phyloP scores from a whole-genome alignment of 2,888 invertebrate genomes.

The Lepas anatifera region DNA sequence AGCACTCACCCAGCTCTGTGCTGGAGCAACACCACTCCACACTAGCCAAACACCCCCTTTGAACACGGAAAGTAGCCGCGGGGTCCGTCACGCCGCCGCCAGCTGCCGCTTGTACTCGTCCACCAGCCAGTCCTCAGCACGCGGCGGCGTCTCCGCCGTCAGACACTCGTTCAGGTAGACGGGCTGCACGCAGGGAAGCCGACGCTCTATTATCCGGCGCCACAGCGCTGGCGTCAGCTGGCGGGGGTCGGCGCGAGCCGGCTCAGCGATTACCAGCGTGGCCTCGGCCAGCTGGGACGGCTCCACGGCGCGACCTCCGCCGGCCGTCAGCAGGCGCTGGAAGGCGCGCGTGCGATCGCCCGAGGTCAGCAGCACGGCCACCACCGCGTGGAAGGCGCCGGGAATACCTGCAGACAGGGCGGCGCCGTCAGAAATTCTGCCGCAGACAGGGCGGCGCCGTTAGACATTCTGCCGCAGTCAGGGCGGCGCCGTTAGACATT shows the following conservation, averaged over 20 bases:
- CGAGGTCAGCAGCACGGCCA: slow-evolving; percentile 43
- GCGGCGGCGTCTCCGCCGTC: slow-evolving; percentile 26
- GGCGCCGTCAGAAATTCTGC: slow-evolving; percentile 16
- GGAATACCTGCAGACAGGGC: slow-evolving; percentile 15
- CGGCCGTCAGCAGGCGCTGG: slow-evolving; percentile 57
- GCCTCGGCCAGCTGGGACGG: slow-evolving; percentile 37
- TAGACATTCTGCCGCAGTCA: too few relatives aligned
- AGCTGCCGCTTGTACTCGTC: slow-evolving; percentile 20
- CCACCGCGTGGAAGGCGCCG: slow-evolving; percentile 24
- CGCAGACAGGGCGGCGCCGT: too few relatives aligned
- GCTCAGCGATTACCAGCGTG: slow-evolving; percentile 2
- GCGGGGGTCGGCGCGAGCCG: slow-evolving; percentile 13
- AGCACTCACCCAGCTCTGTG: too few relatives aligned
- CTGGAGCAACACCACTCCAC: too few relatives aligned
- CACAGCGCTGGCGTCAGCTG: slow-evolving; percentile 1
- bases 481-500: too few relatives aligned
- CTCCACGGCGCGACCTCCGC: slow-evolving; percentile 55
- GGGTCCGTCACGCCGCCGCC: slow-evolving; percentile 19
- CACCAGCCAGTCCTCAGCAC: slow-evolving; percentile 20
- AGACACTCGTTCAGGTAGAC: slow-evolving; percentile 50
- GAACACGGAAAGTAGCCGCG: too few relatives aligned
- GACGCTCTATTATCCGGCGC: background rate
- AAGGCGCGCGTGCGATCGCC: slow-evolving; percentile 48
- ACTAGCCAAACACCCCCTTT: too few relatives aligned
- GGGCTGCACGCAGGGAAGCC: slow-evolving; percentile 49